phyloP scores from a whole-genome alignment of 2,113 vertebrate genomes.

The Zosterops borbonicus region DNA sequence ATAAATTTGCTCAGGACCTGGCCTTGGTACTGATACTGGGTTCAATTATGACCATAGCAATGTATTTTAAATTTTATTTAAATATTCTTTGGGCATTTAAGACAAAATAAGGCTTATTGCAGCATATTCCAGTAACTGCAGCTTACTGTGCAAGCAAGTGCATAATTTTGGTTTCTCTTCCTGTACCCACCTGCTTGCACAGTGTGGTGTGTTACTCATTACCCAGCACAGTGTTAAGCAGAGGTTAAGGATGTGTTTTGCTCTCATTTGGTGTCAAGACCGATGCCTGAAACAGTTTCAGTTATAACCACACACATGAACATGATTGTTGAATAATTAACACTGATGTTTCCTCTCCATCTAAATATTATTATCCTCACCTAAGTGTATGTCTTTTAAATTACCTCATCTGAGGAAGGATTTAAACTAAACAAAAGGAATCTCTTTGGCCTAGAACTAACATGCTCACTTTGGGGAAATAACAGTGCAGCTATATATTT shows the following conservation, averaged over 20 bases:
- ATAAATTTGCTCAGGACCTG: neutral
- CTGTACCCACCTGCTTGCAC: neutral
- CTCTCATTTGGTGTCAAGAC: neutral
- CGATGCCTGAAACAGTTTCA: neutral
- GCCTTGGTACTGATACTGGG: neutral
- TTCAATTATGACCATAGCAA: neutral
- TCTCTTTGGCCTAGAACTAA: neutral
- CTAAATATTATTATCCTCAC: neutral
- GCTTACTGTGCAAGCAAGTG: neutral
- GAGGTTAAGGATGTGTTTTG: neutral
- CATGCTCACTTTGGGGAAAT: neutral
- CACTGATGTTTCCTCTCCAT: neutral
- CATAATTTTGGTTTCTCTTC: neutral
- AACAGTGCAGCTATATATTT: neutral
- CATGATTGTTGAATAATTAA: neutral
- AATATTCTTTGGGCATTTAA: neutral
- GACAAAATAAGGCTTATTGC: neutral
- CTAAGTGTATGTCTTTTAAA: neutral
- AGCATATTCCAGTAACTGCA: neutral
- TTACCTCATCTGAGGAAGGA: neutral
- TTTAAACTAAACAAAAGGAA: neutral
- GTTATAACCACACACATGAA: neutral
- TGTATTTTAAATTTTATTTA: neutral
- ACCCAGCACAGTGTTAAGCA: neutral
- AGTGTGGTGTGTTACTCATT: neutral